phyloP scores from a whole-genome alignment of 1,140 invertebrate species.

The Eubasilissa regina region DNA sequence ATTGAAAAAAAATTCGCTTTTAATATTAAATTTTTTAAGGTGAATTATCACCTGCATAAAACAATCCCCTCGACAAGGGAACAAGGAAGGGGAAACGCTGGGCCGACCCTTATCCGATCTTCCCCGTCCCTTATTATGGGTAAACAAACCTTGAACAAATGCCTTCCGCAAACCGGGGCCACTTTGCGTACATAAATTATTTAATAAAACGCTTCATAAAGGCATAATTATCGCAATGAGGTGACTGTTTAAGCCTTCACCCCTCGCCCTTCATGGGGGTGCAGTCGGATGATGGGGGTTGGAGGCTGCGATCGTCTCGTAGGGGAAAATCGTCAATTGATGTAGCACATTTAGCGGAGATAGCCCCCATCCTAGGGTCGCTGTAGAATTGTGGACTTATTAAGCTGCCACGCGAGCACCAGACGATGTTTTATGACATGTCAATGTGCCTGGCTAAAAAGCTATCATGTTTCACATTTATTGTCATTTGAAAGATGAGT shows the following conservation, averaged over 20 bases:
- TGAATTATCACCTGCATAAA: slow-evolving; percentile 38
- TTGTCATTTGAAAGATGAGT: slow-evolving; percentile 13
- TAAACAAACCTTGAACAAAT: slow-evolving; percentile 44
- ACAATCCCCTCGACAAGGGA: neutral
- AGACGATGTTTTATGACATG: slow-evolving; percentile 38
- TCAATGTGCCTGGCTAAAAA: slow-evolving; percentile 23
- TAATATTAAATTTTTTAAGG: neutral
- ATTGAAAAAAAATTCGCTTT: no score
- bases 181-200: slow-evolving; percentile 49
- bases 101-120: slow-evolving; percentile 14
- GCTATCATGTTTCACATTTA: slow-evolving; percentile 32
- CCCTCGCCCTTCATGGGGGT: slow-evolving; percentile 15
- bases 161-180: slow-evolving; percentile 56
- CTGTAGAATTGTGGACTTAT: slow-evolving; percentile 18
- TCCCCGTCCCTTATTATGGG: slow-evolving; percentile 16
- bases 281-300: slow-evolving; percentile 3
- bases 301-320: slow-evolving; percentile 27
- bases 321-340: slow-evolving; percentile 9
- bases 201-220: slow-evolving; percentile 47
- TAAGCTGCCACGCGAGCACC: slow-evolving; percentile 23
- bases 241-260: slow-evolving; percentile 27
- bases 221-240: slow-evolving; percentile 50
- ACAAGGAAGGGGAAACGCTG: neutral
- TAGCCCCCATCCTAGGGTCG: slow-evolving; percentile 13
- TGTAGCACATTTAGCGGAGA: slow-evolving; percentile 9